A percentile compares a stretch with the other conserved stretches of the same genome.
These are phyloP conservation scores for Lindbergichthys nudifrons DNA, from an alignment of 2,797 vertebrate species.

Conservation along the genomic window DNA sequence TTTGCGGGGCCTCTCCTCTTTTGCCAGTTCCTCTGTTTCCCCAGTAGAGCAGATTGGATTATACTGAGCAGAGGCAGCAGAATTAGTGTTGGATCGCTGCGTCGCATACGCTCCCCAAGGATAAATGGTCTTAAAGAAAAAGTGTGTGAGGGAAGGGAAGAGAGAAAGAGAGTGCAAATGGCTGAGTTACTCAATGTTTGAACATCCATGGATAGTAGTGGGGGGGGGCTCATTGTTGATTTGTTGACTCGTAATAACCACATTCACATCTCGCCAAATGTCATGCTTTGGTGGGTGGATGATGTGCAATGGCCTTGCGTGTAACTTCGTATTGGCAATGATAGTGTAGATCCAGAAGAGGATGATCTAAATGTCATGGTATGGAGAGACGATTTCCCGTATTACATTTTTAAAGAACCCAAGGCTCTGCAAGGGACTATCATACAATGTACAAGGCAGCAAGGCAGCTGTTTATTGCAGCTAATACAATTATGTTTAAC, in stretches of 20 bases:
- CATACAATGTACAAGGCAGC: neutral
- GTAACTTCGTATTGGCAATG: constrained; percentile 32
- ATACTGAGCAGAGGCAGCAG: constrained; percentile 70
- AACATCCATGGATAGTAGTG: constrained; percentile 68
- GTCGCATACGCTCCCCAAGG: constrained; percentile 72
- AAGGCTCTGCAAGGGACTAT: constrained; percentile 9
- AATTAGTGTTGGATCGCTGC: constrained; percentile 78
- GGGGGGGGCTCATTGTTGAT: constrained; percentile 70
- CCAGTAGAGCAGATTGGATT: constrained; percentile 73
- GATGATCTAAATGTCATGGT: constrained; percentile 24
- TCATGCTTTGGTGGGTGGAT: constrained; percentile 50
- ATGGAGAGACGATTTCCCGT: constrained; percentile 2
- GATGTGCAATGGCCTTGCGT: constrained; percentile 33
- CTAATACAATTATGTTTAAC: neutral
- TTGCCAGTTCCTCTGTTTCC: constrained; percentile 49
- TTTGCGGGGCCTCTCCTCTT: constrained; percentile 48
- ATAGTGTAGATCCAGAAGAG: constrained; percentile 26
- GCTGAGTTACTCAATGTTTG: constrained; percentile 67
- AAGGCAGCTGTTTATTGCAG: constrained; percentile 4
- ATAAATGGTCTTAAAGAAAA: constrained; percentile 70
- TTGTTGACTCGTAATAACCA: constrained; percentile 67
- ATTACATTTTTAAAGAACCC: constrained; percentile 5
- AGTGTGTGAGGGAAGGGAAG: constrained; percentile 22
- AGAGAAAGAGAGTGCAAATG: constrained; percentile 52
- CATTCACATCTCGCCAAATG: constrained; percentile 66